These are phyloP conservation scores for Drosophila rellima DNA, from an alignment of 2,888 invertebrate species.

Conservation along the genomic window DNA sequence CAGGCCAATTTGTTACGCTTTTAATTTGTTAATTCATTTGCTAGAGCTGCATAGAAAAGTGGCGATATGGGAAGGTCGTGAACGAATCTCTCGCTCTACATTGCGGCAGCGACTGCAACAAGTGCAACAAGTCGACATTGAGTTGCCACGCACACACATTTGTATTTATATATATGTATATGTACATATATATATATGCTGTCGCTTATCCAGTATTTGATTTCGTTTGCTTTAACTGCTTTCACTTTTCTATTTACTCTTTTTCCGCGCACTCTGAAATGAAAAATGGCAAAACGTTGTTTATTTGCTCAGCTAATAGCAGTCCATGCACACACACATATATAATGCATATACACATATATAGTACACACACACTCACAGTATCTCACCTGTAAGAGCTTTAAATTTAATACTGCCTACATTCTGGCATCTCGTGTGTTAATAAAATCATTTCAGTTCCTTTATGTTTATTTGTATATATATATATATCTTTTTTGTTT, in stretches of 20 bases:
- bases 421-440: slow-evolving; percentile 26
- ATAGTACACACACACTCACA: neutral
- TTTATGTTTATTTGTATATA: neutral
- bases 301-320: slow-evolving; percentile 69
- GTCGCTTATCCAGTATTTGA: slow-evolving; percentile 61
- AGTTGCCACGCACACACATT: slow-evolving; percentile 41
- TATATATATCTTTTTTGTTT: neutral
- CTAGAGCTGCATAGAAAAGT: slow-evolving; percentile 38
- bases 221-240: slow-evolving; percentile 72
- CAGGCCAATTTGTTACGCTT: slow-evolving; percentile 74
- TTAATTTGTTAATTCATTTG: slow-evolving; percentile 80
- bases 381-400: slow-evolving; percentile 28
- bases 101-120: slow-evolving; percentile 51
- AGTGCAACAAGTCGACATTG: slow-evolving; percentile 53
- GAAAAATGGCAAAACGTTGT: slow-evolving; percentile 68
- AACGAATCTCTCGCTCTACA: slow-evolving; percentile 30
- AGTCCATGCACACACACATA: slow-evolving; percentile 17
- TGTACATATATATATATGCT: neutral
- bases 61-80: slow-evolving; percentile 15
- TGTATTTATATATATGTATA: slow-evolving; percentile 11
- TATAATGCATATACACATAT: neutral
- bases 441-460: slow-evolving; percentile 41
- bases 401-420: slow-evolving; percentile 46
- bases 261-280: slow-evolving; percentile 39
- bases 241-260: slow-evolving; percentile 66